These are phyloP conservation scores for Andricus quercusramuli DNA, from an alignment of 2,888 invertebrate species.

Conservation along the genomic window DNA sequence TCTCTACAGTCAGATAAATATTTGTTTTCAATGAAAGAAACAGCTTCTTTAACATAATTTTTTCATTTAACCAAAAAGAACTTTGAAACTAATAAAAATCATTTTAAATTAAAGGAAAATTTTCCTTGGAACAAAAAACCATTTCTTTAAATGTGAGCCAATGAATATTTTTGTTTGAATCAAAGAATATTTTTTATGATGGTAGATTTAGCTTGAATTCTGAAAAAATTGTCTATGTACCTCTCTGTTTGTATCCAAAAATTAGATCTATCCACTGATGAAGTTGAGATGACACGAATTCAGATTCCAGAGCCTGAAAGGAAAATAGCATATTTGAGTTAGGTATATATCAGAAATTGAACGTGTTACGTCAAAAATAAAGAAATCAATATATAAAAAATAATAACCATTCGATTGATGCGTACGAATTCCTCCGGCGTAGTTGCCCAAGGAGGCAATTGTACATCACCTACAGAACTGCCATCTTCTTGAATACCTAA, in stretches of 20 bases:
- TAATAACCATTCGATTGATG: constrained; percentile 93
- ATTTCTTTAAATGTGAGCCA: too few species aligned
- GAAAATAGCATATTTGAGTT: constrained; percentile 42
- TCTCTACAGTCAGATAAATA: too few species aligned
- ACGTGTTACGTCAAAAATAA: too few species aligned
- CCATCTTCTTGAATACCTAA: constrained; percentile 94
- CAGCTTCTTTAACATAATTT: too few species aligned
- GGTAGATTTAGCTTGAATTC: neutral
- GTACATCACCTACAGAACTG: constrained; percentile 88
- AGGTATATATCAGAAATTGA: neutral
- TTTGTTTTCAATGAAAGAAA: too few species aligned
- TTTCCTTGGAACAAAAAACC: too few species aligned
- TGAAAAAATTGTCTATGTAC: constrained; percentile 76
- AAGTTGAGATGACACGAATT: constrained; percentile 99
- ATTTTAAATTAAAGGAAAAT: too few species aligned
- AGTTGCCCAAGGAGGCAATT: constrained; percentile 97
- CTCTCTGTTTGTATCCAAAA: constrained; percentile 99
- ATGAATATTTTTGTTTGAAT: too few species aligned
- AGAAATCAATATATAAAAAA: neutral
- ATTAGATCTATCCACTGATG: constrained; percentile 99
- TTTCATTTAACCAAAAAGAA: too few species aligned
- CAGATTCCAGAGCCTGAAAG: constrained; percentile 94
- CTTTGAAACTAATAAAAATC: too few species aligned
- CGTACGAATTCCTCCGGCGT: constrained; percentile 98
- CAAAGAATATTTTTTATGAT: too few species aligned